Evolutionary conservation across 2,113 vertebrate species (phyloP).

Genomic region (Hypomesus transpacificus): DNA sequence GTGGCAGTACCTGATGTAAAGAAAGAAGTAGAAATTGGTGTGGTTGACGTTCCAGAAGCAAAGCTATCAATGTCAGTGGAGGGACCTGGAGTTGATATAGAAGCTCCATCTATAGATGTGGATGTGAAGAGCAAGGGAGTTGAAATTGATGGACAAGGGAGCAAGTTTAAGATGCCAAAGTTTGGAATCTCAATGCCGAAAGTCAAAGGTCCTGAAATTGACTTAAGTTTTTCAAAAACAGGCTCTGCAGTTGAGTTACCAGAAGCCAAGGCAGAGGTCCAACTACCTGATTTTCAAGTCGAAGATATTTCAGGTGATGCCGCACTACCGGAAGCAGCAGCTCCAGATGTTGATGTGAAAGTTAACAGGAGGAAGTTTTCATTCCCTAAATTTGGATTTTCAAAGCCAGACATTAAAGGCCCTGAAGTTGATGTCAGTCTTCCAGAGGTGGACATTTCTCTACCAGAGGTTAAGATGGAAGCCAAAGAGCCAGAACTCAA

Average conservation of each 20-base stretch:
- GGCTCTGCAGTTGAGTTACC: slow-evolving; percentile 10
- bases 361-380: slow-evolving; percentile 10
- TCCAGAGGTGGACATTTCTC: slow-evolving; percentile 16
- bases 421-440: slow-evolving; percentile 11
- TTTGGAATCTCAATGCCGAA: slow-evolving; percentile 26
- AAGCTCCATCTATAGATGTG: not conserved
- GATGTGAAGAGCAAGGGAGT: slow-evolving; percentile 13
- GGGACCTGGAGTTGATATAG: not conserved
- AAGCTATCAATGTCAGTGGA: not conserved
- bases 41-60: slow-evolving; percentile 5
- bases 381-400: slow-evolving; percentile 16
- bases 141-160: slow-evolving; percentile 15
- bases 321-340: not conserved
- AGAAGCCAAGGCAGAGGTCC: slow-evolving; percentile 10
- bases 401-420: slow-evolving; percentile 13
- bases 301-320: slow-evolving; percentile 4
- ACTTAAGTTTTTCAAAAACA: not conserved
- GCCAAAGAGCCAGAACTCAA: slow-evolving; percentile 3
- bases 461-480: slow-evolving; percentile 11
- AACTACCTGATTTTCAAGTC: not conserved
- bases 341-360: slow-evolving; percentile 7
- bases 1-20: not conserved
- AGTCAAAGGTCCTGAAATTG: slow-evolving; percentile 29
- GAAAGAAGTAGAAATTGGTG: not conserved
- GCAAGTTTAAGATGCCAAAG: slow-evolving; percentile 34